Base-by-base conservation (phyloP, 2,797 vertebrate genomes). In the Gambelia wislizenii region DNA sequence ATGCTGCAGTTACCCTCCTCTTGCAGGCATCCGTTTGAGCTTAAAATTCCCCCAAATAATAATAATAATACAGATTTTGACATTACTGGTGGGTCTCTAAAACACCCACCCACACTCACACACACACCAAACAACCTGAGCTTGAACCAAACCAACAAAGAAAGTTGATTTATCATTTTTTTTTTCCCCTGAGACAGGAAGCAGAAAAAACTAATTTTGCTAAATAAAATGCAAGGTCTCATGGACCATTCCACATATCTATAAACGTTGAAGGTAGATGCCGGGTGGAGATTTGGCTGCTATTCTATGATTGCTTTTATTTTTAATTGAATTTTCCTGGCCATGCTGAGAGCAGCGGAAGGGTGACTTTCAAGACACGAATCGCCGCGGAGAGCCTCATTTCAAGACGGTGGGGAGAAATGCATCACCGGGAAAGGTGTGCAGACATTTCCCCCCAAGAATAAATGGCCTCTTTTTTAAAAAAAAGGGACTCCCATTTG, bases 321-420 rank as follows among this genome's bases (percentile, higher is more conserved):
- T 81, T 87, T 84, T 85, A 36, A 85, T 85, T 88, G 88, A 83
- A 91, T 88, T 88, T 59, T 59, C 10, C 86, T 67, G 54, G 61
- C 83, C 83, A 80, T 67, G 83, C 82, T 85, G 86, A 20, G 76
- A 22, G 76, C 75, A 14, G n/a, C 6, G 49, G 54, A 49, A 76
- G 84, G 79, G 47, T 79, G 49, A 72, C 89, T 89, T 72, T 81
- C 78, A 14, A 33, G n/a, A 75, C 76, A 82, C 49, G 70, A 89
- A 89, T 89, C 44, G 33, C 13, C 59, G 83, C 64, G 42, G 44
- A 52, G 47, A 64, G 69, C 75, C 86, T 69, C 83, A 85, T 81
- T 85, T 69, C 30, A 54, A n/a, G 49, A n/a, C n/a, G n/a, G n/a
- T n/a, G n/a, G 76, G 64, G 44, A n/a, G 72, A 74, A 84, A 47